phyloP scores from a whole-genome alignment of 1,140 invertebrate species.

The Heliconius hermathena region DNA sequence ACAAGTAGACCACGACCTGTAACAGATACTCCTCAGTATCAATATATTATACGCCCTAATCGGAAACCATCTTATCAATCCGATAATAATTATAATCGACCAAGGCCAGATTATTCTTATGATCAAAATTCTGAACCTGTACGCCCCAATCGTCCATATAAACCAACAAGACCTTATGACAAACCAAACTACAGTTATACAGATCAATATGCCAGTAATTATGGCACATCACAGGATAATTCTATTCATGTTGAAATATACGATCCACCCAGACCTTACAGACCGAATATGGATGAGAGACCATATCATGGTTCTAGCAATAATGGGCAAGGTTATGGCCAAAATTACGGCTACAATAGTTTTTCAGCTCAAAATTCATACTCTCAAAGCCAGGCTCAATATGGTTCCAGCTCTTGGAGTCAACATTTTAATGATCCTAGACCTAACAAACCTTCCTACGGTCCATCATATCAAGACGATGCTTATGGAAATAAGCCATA shows the following conservation, averaged over 20 bases:
- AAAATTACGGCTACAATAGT: slow-evolving; percentile 48
- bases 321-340: slow-evolving; percentile 40
- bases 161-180: slow-evolving; percentile 51
- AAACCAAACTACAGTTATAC: slow-evolving; percentile 58
- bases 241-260: slow-evolving; percentile 68
- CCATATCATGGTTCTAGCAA: slow-evolving; percentile 46
- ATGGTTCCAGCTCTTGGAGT: slow-evolving; percentile 45
- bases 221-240: slow-evolving; percentile 62
- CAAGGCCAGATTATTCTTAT: slow-evolving; percentile 49
- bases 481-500: slow-evolving; percentile 38
- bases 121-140: slow-evolving; percentile 42
- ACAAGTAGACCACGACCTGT: slow-evolving; percentile 47
- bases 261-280: slow-evolving; percentile 67
- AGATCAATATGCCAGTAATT: slow-evolving; percentile 63
- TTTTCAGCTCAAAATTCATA: slow-evolving; percentile 58
- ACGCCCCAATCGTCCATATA: slow-evolving; percentile 47
- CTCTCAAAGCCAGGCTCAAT: slow-evolving; percentile 47
- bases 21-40: slow-evolving; percentile 59
- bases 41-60: slow-evolving; percentile 66
- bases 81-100: slow-evolving; percentile 48
- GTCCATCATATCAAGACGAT: slow-evolving; percentile 18
- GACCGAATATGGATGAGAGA: slow-evolving; percentile 46
- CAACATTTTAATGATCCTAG: slow-evolving; percentile 43
- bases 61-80: slow-evolving; percentile 52
- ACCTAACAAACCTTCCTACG: slow-evolving; percentile 42